Evolutionary conservation across 1,140 invertebrate species (phyloP), one percentile per base, ranked within the genome.

Genomic region (Ceratosolen fusciceps): DNA sequence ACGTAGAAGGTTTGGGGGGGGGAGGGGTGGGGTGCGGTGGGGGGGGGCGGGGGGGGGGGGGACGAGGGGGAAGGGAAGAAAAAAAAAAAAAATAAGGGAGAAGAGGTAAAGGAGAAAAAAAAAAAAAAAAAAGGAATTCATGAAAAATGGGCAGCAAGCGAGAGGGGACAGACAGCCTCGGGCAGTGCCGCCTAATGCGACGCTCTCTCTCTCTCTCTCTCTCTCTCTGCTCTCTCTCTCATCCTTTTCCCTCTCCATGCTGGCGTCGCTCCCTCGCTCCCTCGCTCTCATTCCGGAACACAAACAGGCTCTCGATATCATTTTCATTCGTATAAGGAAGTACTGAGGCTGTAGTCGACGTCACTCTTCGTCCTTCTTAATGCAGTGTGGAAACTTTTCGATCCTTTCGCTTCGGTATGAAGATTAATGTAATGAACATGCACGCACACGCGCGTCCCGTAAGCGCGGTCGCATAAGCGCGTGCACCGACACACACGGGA

Each of bases 121-220:
- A 47, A 26, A 24, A 43, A 31, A 87, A 85, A 87, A 88, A 88
- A 84, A 79, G 83, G 77, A 79, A 84, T 67, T 86, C 79, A 88
- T 90, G 89, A 90, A 90, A 90, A 90, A 90, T 90, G 88, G 86
- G 87, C 84, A 88, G 83, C 87, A 87, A 87, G 85, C 84, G 83
- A 78, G 68, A 89, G 88, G 86, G 82, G 84, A 87, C 82, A 85
- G 84, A 87, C 82, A 85, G 86, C 87, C 87, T 87, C 83, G 81
- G 85, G 87, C 86, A 86, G 85, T 81, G 82, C 82, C 80, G 84
- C 68, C 79, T 83, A 86, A 84, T 88, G 85, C 87, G 87, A 87
- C 84, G 84, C 86, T 87, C n/a, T 29, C 56, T 37, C 19, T 49
- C n/a, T 52, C 14, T 65, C n/a, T n/a, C n/a, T n/a, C n/a, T n/a